These are phyloP conservation scores for Scaptomyza polygonia DNA, from an alignment of 2,888 invertebrate species.

Conservation along the genomic window DNA sequence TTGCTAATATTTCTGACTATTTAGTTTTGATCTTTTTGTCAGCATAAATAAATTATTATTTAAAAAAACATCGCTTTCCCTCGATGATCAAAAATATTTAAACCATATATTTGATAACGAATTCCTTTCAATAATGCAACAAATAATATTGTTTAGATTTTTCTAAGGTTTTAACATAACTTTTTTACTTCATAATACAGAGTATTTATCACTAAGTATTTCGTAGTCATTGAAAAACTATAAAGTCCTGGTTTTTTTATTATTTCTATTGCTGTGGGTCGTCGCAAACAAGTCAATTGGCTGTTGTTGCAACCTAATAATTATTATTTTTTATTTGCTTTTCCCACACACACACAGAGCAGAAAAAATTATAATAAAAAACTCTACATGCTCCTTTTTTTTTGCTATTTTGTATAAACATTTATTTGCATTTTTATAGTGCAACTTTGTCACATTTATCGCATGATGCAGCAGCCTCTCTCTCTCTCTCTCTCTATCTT, in stretches of 20 bases:
- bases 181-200: background rate
- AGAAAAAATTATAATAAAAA: background rate
- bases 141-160: too few relatives aligned
- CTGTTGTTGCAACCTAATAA: slow-evolving; percentile 48
- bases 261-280: slow-evolving; percentile 40
- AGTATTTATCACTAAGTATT: background rate
- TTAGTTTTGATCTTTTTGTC: too few relatives aligned
- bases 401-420: slow-evolving; percentile 27
- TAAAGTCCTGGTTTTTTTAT: background rate
- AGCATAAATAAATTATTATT: too few relatives aligned
- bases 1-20: background rate
- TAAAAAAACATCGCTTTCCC: too few relatives aligned
- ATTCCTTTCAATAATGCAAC: too few relatives aligned
- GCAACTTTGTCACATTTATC: slow-evolving; percentile 72
- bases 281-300: slow-evolving; percentile 57
- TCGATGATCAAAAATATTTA: too few relatives aligned
- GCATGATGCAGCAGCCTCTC: slow-evolving; percentile 47
- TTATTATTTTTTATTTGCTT: slow-evolving; percentile 71
- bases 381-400: slow-evolving; percentile 2
- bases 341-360: slow-evolving; percentile 62
- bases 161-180: too few relatives aligned
- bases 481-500: slow-evolving; percentile 26
- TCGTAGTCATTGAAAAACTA: background rate
- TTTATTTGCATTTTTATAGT: slow-evolving; percentile 63
- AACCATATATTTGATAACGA: too few relatives aligned